Conservation (phyloP, 2,113 vertebrate species). For the Australoheros scitulus region DNA sequence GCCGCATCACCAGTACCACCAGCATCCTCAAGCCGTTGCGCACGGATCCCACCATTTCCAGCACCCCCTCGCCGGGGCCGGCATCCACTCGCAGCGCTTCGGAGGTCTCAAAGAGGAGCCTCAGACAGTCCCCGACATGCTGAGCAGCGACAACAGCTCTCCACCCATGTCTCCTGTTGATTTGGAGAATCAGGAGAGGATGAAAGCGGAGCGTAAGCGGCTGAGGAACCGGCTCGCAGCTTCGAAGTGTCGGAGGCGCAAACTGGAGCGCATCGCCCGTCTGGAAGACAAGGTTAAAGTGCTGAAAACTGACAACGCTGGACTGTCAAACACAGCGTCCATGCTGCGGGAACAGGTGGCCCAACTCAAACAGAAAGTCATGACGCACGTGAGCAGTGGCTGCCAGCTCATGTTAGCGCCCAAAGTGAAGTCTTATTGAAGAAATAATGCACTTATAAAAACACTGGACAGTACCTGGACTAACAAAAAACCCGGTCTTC, state of each 20-base stretch:
- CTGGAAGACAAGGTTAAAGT: constrained; percentile 93
- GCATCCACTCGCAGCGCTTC: constrained; percentile 74
- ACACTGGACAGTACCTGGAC: constrained; percentile 78
- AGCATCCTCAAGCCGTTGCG: constrained; percentile 77
- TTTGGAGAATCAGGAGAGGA: constrained; percentile 90
- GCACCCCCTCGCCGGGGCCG: constrained; percentile 63
- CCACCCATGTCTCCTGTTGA: constrained; percentile 91
- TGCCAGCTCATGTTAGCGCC: constrained; percentile 90
- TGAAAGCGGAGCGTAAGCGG: constrained; percentile 91
- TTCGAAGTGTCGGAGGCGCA: constrained; percentile 91
- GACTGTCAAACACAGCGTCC: constrained; percentile 87
- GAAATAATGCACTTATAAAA: constrained; percentile 55
- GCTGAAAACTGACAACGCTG: constrained; percentile 90
- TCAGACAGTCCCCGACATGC: constrained; percentile 88
- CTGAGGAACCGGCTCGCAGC: constrained; percentile 91
- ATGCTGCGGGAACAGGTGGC: constrained; percentile 91
- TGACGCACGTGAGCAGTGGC: constrained; percentile 91
- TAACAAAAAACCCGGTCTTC: constrained; percentile 55
- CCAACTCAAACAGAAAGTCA: constrained; percentile 92
- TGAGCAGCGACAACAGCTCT: constrained; percentile 83
- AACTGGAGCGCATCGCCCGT: constrained; percentile 92
- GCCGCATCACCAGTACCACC: constrained; percentile 83
- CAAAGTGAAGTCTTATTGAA: constrained; percentile 86
- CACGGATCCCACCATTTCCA: constrained; percentile 80
- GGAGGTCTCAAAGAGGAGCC: constrained; percentile 88